Evolutionary conservation across 2,888 invertebrate species (phyloP), one percentile per base, ranked within the genome.

Genomic region (Entomobrya proxima): DNA sequence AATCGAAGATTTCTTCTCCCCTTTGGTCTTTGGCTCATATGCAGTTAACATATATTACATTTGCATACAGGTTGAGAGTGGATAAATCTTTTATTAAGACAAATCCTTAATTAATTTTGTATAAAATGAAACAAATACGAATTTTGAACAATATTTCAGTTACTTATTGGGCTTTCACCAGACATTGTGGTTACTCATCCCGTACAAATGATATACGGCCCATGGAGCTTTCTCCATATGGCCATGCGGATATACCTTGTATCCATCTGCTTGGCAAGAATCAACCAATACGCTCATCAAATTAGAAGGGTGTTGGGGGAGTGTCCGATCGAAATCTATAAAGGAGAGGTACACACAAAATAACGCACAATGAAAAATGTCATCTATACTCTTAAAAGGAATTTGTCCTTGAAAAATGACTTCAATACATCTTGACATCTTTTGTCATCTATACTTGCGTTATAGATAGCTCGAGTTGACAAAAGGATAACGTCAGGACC

Each of bases 11-110:
- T 82, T 89, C 9, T 55, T 89, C 18, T 89, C 88, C 11, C 88
- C 18, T 58, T 21, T 89, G 6, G 67, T 89, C 11, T 89, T 89
- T 75, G 84, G 58, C 1, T 87, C 88, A 9, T 89, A 83, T 79
- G 85, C 87, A 0, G 55, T 74, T 2, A 87, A 87, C 47, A 83
- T 82, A 9, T 87, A 78, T 64, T 87, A 86, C 52, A 58, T 86
- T 47, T 87, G 87, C 24, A 55, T 87, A 27, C 87, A 87, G 72
- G 87, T 87, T n/a, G n/a, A n/a, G n/a, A n/a, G n/a, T n/a, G 35
- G 18, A 55, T 37, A 21, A 35, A 50, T 37, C 9, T 67, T 55
- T 55, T 89, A 21, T 88, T 87, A 44, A 50, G 87, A 7, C 88
- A 88, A 78, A 87, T 88, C 37, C 30, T n/a, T n/a, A n/a, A n/a